Conservation (phyloP, 2,797 vertebrate species). For the Adelosebastes latens region DNA sequence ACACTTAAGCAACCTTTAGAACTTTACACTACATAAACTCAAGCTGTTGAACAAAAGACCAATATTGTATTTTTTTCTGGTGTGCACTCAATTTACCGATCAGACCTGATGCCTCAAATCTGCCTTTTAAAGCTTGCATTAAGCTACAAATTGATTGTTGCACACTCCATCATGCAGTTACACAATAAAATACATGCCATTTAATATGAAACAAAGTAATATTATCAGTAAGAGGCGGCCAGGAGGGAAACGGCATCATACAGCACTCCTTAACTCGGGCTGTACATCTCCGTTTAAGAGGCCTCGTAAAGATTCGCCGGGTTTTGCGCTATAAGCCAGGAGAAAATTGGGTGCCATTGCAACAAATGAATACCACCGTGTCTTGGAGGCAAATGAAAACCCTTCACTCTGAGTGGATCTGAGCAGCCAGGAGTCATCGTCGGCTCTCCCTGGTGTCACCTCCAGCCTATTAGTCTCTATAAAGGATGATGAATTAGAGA, state of each 20-base stretch:
- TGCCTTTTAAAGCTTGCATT: background rate
- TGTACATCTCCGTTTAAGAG: conserved; percentile 60
- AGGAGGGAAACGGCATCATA: conserved; percentile 25
- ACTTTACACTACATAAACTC: background rate
- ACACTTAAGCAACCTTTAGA: background rate
- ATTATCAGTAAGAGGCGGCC: conserved; percentile 34
- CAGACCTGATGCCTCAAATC: background rate
- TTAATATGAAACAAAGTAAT: conserved; percentile 50
- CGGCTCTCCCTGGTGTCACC: conserved; percentile 77
- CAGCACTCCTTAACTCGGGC: conserved; percentile 19
- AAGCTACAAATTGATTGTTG: background rate
- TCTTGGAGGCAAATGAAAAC: conserved; percentile 77
- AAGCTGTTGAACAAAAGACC: background rate
- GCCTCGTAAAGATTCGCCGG: conserved; percentile 45
- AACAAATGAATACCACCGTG: conserved; percentile 75
- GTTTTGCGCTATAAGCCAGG: conserved; percentile 49
- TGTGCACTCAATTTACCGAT: background rate
- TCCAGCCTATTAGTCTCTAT: conserved; percentile 87
- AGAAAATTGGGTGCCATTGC: conserved; percentile 73
- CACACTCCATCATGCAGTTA: conserved; percentile 2
- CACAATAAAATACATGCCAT: conserved; percentile 36
- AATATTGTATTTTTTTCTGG: background rate
- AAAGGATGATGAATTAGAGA: conserved; percentile 88
- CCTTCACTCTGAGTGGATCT: conserved; percentile 64
- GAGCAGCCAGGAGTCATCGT: conserved; percentile 69